Conservation (phyloP, 2,888 invertebrate genomes). For the Acheta domesticus region DNA sequence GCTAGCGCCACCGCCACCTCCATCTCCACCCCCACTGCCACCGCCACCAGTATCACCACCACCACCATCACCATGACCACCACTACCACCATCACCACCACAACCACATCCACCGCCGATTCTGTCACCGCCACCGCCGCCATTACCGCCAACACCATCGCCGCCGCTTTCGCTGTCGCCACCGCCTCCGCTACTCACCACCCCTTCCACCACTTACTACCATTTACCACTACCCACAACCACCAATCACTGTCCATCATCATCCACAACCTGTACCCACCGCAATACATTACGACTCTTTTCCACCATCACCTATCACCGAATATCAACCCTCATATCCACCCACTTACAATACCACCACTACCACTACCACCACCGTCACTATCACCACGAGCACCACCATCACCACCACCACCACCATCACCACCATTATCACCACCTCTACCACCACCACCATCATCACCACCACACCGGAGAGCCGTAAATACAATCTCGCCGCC, state of each 20-base stretch:
- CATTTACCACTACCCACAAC: neutral
- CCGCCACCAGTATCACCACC: neutral
- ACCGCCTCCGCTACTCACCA: neutral
- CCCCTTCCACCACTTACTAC: neutral
- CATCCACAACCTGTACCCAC: neutral
- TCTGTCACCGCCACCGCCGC: neutral
- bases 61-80: neutral
- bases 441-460: neutral
- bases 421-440: neutral
- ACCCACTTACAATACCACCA: too few relatives aligned
- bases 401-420: too few relatives aligned
- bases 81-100: neutral
- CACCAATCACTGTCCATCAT: neutral
- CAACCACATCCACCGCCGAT: neutral
- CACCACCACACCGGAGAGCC: neutral
- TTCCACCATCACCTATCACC: too few relatives aligned
- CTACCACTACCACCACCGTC: too few relatives aligned
- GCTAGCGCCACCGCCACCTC: neutral
- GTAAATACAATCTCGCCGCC: neutral
- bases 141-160: neutral
- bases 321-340: too few relatives aligned
- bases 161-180: neutral
- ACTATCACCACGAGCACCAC: too few relatives aligned
- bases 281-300: neutral
- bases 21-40: neutral